A percentile compares a stretch with the other conserved stretches of the same genome.
Evolutionary conservation across 2,797 vertebrate genomes (phyloP).

Genomic region (Lateolabrax maculatus): DNA sequence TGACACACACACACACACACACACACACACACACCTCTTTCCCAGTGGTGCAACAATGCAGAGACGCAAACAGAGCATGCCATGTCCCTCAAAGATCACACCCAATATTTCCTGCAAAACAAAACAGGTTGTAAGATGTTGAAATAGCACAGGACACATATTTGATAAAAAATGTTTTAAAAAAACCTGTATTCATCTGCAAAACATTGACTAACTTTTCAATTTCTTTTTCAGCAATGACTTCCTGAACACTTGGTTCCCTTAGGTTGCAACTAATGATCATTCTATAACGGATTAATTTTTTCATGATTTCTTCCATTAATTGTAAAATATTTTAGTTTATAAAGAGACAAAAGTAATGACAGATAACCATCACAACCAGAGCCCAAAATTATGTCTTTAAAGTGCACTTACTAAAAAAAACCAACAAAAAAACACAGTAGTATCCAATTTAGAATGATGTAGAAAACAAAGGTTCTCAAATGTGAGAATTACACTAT

Average conservation of each 20-base stretch:
- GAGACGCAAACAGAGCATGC: slow-evolving; percentile 28
- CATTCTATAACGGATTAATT: neutral
- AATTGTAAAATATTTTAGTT: neutral
- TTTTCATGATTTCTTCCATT: neutral
- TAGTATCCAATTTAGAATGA: no score
- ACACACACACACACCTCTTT: slow-evolving; percentile 31
- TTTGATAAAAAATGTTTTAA: neutral
- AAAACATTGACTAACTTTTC: neutral
- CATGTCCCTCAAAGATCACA: slow-evolving; percentile 40
- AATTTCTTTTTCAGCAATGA: neutral
- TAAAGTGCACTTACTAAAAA: neutral
- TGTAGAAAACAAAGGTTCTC: no score
- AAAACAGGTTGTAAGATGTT: slow-evolving; percentile 13
- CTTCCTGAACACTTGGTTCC: neutral
- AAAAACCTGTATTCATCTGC: neutral
- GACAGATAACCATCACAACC: neutral
- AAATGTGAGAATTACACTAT: no score
- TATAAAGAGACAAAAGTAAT: neutral
- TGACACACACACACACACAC: slow-evolving; percentile 4
- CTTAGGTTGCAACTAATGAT: neutral
- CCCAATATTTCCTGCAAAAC: slow-evolving; percentile 42
- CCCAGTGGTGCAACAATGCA: slow-evolving; percentile 46
- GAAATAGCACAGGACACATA: neutral
- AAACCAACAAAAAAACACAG: no score
- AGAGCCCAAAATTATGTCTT: neutral